phyloP scores from a whole-genome alignment of 2,888 invertebrate genomes.

The Microchrysa polita region DNA sequence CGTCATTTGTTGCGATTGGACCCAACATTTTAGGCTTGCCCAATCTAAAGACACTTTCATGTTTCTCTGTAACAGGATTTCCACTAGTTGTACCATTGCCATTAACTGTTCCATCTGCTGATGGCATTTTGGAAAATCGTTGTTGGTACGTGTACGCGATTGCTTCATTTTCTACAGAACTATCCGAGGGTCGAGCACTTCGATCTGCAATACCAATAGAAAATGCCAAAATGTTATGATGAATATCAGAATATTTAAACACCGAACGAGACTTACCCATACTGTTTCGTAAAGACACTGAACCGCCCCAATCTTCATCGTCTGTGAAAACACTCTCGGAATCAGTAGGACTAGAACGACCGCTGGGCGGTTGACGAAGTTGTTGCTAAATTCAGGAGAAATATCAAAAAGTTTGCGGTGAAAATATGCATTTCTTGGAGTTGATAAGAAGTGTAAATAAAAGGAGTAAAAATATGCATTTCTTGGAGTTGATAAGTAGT shows the following conservation, averaged over 20 bases:
- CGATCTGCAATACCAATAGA: slow-evolving; percentile 56
- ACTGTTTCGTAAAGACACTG: slow-evolving; percentile 64
- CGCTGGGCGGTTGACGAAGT: slow-evolving; percentile 54
- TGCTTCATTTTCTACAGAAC: slow-evolving; percentile 69
- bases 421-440: too few relatives aligned
- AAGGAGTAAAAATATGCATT: too few relatives aligned
- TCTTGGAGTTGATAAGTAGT: too few relatives aligned
- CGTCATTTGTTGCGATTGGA: slow-evolving; percentile 61
- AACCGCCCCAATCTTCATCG: slow-evolving; percentile 73
- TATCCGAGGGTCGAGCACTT: slow-evolving; percentile 68
- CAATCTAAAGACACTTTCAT: slow-evolving; percentile 62
- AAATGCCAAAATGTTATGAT: slow-evolving; percentile 2
- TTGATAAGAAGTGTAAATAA: too few relatives aligned
- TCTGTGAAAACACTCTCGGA: slow-evolving; percentile 77
- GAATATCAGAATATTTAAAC: too few relatives aligned
- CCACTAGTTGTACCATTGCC: slow-evolving; percentile 51
- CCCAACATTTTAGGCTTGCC: slow-evolving; percentile 71
- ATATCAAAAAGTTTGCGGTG: too few relatives aligned
- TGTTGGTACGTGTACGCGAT: slow-evolving; percentile 67
- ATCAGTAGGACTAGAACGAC: slow-evolving; percentile 71
- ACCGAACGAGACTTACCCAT: slow-evolving; percentile 54
- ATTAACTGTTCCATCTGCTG: slow-evolving; percentile 54
- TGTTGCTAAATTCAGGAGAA: slow-evolving; percentile 58
- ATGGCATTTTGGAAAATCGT: slow-evolving; percentile 68
- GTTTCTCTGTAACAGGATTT: slow-evolving; percentile 65